Evolutionary conservation across 2,888 invertebrate species (phyloP), one percentile per base, ranked within the genome.

Genomic region (Agapostemon virescens): DNA sequence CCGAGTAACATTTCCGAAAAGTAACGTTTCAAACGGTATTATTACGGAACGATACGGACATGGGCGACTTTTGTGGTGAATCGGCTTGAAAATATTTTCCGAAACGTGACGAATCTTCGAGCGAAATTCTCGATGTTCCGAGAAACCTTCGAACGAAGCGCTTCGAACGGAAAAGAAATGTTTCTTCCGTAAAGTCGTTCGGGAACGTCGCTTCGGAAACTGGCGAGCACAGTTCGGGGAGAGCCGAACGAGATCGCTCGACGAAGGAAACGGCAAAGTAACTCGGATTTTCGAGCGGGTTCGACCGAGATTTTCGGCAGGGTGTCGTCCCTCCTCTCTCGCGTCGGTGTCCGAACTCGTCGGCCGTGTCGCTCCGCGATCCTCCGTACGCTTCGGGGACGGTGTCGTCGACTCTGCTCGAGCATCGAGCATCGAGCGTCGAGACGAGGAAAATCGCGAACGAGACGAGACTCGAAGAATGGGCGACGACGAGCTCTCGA

Each of bases 331-430:
- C 82, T 80, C 72, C 69, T 78, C 83, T 82, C 85, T 84, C 81
- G 69, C 75, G 78, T 82, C 69, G 79, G 67, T 85, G 79, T 84
- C 82, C 81, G 85, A 82, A 83, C 82, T 69, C 77, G 79, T 83
- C 63, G 76, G 68, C 64, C 78, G 68, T 55, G 49, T 61, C 52
- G 52, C 63, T 77, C 66, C 30, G 30, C 71, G 40, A 58, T 72
- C 45, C 42, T 30, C n/a, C 52, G 77, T 64, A 49, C n/a, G 7
- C 49, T n/a, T 49, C 11, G 49, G 49, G 49, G 49, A 49, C 49
- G 49, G n/a, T 11, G 49, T 49, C n/a, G 11, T n/a, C n/a, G 11
- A n/a, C 11, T n/a, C n/a, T n/a, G n/a, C n/a, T n/a, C 49, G n/a
- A n/a, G 11, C n/a, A 4, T 11, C 1, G n/a, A n/a, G n/a, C 49